A percentile compares a stretch with the other conserved stretches of the same genome.
phyloP scores from a whole-genome alignment of 2,888 invertebrate genomes.

The Zaprionus bogoriensis region DNA sequence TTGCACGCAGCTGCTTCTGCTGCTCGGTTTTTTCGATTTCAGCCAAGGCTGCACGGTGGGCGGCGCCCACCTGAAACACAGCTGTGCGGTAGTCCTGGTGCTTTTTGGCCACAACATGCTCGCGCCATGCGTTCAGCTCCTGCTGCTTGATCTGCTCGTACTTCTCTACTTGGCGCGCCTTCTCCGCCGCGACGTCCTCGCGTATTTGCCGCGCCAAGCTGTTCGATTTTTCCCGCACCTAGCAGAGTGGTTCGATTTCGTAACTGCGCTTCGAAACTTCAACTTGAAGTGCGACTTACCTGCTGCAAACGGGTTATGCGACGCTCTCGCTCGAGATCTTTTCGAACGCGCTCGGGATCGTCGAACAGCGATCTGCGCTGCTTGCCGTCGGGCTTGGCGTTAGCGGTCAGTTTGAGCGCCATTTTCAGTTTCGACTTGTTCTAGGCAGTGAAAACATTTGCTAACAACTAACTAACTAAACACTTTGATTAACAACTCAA shows the following conservation, averaged over 20 bases:
- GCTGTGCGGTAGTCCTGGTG: conserved; percentile 79
- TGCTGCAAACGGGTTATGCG: conserved; percentile 86
- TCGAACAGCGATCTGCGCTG: conserved; percentile 74
- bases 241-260: conserved; percentile 9
- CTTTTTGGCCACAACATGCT: conserved; percentile 83
- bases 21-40: conserved; percentile 59
- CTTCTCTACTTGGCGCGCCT: conserved; percentile 83
- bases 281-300: conserved; percentile 80
- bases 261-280: neutral
- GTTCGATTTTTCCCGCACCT: conserved; percentile 87
- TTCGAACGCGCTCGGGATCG: conserved; percentile 84
- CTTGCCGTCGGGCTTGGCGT: conserved; percentile 84
- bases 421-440: conserved; percentile 72
- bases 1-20: conserved; percentile 36
- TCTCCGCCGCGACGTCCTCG: conserved; percentile 84
- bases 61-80: conserved; percentile 78
- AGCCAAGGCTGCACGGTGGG: conserved; percentile 73
- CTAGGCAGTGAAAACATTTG: neutral
- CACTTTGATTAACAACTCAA: conserved; percentile 46
- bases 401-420: conserved; percentile 86
- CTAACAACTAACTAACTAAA: conserved; percentile 26
- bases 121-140: conserved; percentile 83
- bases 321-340: conserved; percentile 85
- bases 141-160: conserved; percentile 84
- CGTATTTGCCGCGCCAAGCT: conserved; percentile 84